These are phyloP conservation scores for Sylvilagus bachmani DNA, from an alignment of 2,113 vertebrate species.

Conservation along the genomic window DNA sequence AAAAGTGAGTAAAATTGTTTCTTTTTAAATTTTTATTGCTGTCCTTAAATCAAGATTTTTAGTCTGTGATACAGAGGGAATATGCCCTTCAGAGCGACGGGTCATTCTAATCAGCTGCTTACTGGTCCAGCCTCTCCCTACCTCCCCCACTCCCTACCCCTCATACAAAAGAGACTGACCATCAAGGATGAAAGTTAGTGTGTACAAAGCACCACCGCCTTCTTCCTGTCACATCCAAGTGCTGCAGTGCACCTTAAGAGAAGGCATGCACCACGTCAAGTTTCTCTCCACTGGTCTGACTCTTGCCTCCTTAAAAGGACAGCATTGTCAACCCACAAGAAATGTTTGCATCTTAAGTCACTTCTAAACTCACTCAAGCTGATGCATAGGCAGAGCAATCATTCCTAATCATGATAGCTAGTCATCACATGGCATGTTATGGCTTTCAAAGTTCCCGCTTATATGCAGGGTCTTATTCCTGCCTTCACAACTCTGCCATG, in stretches of 20 bases:
- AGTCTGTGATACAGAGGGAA: background rate
- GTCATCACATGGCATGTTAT: background rate
- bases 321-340: background rate
- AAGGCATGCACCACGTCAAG: background rate
- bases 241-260: background rate
- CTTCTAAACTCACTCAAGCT: background rate
- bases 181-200: background rate
- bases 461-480: background rate
- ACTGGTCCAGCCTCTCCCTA: background rate
- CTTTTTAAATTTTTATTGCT: background rate
- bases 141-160: accelerated
- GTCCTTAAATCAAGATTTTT: conserved; percentile 21
- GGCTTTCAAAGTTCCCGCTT: background rate
- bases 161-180: background rate
- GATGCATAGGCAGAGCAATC: background rate
- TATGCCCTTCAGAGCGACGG: too few species aligned
- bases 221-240: background rate
- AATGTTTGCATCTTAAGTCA: background rate
- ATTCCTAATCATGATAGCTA: too few species aligned
- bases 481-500: background rate
- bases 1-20: conserved; percentile 85
- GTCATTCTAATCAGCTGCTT: background rate
- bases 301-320: background rate
- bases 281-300: background rate
- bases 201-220: background rate